Evolutionary conservation across 1,140 invertebrate species (phyloP), one percentile per base, ranked within the genome.

Genomic region (Kradibia gibbosae): DNA sequence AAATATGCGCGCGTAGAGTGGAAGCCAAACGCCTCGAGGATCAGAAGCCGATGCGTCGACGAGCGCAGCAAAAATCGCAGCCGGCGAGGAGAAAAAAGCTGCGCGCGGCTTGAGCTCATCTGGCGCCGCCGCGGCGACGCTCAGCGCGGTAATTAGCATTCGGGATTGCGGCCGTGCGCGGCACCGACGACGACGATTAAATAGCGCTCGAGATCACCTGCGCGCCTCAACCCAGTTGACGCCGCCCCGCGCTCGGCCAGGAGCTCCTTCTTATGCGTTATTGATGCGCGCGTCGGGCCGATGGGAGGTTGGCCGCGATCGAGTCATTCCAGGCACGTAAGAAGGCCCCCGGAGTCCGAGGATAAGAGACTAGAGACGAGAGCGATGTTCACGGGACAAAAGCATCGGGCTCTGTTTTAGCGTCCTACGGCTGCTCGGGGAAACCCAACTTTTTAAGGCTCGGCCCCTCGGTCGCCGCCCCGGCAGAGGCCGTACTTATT

Each of bases 281-380:
- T 45, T 25, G 20, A 65, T 45, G 55, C 55, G n/a, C 55, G 25
- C 55, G 55, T n/a, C 7, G 25, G 17, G 25, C 31, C 39, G 31
- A 57, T 65, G 75, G 55, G 55, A 78, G 77, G 77, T 78, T 65
- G 77, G 39, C 31, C 36, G 53, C n/a, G 34, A 67, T 67, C 45
- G 42, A 67, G 75, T 67, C 62, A 67, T 65, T 78, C 62, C 20
- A 17, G 31, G 45, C 77, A 28, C 50, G 77, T 53, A 78, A 70
- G 25, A 55, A 73, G n/a, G 22, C 31, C 13, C 39, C 13, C 39
- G 48, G 17, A 78, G 45, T 34, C 45, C 20, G 22, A 39, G 28
- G 31, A 31, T 55, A 70, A 67, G 42, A n/a, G n/a, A n/a, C n/a
- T 78, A 45, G 62, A 34, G 28, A 45, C 65, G 53, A 53, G 31